These are phyloP conservation scores for Cataglyphis cursor DNA, from an alignment of 2,888 invertebrate genomes.

Conservation along the genomic window DNA sequence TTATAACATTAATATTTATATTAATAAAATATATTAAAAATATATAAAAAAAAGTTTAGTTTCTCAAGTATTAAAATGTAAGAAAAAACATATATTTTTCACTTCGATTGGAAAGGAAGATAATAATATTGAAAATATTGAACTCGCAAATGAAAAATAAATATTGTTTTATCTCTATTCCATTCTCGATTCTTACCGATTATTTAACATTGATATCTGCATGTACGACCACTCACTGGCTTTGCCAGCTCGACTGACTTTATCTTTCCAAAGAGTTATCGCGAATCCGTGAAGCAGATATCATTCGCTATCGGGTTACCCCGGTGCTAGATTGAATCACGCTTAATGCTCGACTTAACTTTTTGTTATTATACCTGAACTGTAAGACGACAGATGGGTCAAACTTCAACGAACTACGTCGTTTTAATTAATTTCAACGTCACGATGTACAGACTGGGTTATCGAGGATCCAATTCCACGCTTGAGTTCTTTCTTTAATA, in stretches of 20 bases:
- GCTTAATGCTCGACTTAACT: conserved; percentile 80
- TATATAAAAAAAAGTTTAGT: not conserved
- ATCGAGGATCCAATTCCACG: conserved; percentile 77
- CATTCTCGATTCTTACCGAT: not conserved
- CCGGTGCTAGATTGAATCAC: conserved; percentile 75
- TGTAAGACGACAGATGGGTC: conserved; percentile 70
- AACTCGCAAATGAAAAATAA: not conserved
- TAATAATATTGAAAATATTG: conserved; percentile 3
- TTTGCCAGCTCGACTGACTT: conserved; percentile 23
- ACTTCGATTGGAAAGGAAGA: not conserved
- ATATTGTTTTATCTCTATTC: not conserved
- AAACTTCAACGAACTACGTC: conserved; percentile 73
- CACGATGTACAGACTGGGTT: conserved; percentile 51
- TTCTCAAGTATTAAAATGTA: not conserved
- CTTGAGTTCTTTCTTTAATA: conserved; percentile 67
- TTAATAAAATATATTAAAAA: not conserved
- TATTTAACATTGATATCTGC: conserved; percentile 42
- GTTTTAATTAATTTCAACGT: conserved; percentile 81
- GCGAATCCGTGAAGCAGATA: conserved; percentile 64
- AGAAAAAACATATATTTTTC: not conserved
- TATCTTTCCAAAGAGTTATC: conserved; percentile 51
- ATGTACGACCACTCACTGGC: not conserved
- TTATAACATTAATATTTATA: not conserved
- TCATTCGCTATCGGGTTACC: conserved; percentile 69
- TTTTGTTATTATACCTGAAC: conserved; percentile 84